Evolutionary conservation across 2,888 invertebrate species (phyloP).

Genomic region (Polietes domitor): DNA sequence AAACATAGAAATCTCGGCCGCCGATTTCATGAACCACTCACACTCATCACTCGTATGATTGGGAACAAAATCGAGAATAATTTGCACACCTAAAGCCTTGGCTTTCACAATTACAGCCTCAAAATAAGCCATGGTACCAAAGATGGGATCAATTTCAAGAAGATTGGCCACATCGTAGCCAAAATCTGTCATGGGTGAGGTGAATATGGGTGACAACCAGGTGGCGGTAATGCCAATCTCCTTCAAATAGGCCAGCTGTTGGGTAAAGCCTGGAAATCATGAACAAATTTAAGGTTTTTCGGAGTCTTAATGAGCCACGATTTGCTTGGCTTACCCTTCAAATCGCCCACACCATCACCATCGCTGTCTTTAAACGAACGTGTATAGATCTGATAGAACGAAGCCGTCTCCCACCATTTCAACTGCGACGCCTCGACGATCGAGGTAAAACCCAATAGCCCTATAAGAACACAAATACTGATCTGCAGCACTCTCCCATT

Average conservation of each 20-base stretch:
- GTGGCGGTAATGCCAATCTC: slow-evolving; percentile 86
- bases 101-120: slow-evolving; percentile 83
- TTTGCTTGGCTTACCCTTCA: slow-evolving; percentile 86
- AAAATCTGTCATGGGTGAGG: slow-evolving; percentile 89
- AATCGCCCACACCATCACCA: slow-evolving; percentile 92
- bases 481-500: neutral
- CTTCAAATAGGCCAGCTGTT: slow-evolving; percentile 84
- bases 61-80: slow-evolving; percentile 82
- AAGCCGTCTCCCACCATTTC: slow-evolving; percentile 90
- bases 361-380: slow-evolving; percentile 92
- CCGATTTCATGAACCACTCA: slow-evolving; percentile 90
- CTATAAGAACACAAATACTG: slow-evolving; percentile 32
- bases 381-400: slow-evolving; percentile 93
- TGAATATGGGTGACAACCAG: slow-evolving; percentile 89
- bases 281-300: too few species aligned
- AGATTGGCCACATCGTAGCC: slow-evolving; percentile 90
- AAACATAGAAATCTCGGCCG: slow-evolving; percentile 86
- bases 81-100: slow-evolving; percentile 81
- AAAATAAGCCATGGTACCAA: slow-evolving; percentile 88
- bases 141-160: slow-evolving; percentile 85
- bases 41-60: slow-evolving; percentile 88
- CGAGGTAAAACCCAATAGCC: slow-evolving; percentile 67
- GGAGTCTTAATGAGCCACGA: too few species aligned
- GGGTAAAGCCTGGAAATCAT: slow-evolving; percentile 82
- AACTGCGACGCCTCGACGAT: slow-evolving; percentile 55